Percentiles rank a stretch among this genome's conserved stretches.
Evolutionary conservation across 2,113 vertebrate genomes (phyloP).

Genomic region (Sebastes schlegelii): DNA sequence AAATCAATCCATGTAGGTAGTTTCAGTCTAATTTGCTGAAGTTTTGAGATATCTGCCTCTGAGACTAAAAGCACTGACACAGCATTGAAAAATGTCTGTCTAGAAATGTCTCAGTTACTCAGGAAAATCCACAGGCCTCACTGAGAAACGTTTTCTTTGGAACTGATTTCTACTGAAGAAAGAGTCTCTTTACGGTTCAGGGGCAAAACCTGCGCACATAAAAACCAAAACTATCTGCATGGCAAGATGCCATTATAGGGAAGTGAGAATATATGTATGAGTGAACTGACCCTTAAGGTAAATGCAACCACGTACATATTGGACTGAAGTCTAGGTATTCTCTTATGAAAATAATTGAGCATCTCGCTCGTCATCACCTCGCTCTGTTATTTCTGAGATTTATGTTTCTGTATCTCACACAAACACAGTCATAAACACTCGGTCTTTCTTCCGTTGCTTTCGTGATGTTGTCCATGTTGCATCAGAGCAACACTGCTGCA

Average conservation of each 20-base stretch:
- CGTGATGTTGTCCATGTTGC: constrained; percentile 64
- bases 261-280: constrained; percentile 1
- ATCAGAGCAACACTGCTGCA: constrained; percentile 67
- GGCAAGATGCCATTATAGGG: background rate
- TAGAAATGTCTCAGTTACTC: constrained; percentile 8
- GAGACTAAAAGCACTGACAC: background rate
- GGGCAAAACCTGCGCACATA: background rate
- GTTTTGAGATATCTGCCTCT: background rate
- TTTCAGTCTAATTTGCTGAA: background rate
- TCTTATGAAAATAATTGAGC: constrained; percentile 4
- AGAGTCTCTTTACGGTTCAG: background rate
- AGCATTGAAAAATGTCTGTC: constrained; percentile 18
- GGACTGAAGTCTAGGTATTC: background rate
- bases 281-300: background rate
- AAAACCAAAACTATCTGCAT: constrained; percentile 27
- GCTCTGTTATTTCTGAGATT: constrained; percentile 17
- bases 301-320: background rate
- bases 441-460: constrained; percentile 43
- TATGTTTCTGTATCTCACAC: constrained; percentile 30
- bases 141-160: constrained; percentile 16
- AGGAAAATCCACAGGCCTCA: constrained; percentile 8
- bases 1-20: background rate
- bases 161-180: background rate
- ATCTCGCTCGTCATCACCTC: background rate
- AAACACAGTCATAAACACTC: constrained; percentile 19